A percentile compares a stretch with the other conserved stretches of the same genome.
phyloP scores from a whole-genome alignment of 2,113 vertebrate species.

The Grallaria varia region DNA sequence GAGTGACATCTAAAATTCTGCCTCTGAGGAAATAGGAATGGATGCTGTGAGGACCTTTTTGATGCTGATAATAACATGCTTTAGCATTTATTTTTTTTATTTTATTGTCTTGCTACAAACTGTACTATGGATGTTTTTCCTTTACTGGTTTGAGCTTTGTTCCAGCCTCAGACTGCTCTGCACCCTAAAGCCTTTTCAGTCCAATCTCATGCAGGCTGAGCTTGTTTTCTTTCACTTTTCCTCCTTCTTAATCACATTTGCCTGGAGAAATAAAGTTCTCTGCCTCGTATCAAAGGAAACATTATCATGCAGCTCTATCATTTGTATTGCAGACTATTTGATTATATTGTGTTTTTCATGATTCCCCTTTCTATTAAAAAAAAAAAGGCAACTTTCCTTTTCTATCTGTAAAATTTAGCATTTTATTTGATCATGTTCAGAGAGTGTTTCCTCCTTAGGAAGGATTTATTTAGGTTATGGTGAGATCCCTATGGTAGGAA shows the following conservation, averaged over 20 bases:
- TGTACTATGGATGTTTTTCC: background rate
- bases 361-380: background rate
- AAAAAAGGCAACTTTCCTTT: background rate
- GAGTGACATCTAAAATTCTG: rapidly evolving
- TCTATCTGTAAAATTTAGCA: background rate
- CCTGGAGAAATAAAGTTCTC: background rate
- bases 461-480: background rate
- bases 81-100: background rate
- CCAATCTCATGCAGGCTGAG: background rate
- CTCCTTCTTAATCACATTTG: background rate
- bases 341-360: background rate
- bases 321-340: background rate
- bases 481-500: background rate
- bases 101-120: background rate
- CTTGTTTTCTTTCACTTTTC: background rate
- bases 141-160: background rate
- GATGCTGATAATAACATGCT: background rate
- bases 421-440: background rate
- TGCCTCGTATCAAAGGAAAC: background rate
- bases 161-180: background rate
- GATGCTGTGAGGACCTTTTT: background rate
- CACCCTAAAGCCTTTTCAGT: background rate
- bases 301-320: background rate
- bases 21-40: background rate
- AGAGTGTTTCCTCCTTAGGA: background rate